A percentile compares a stretch with the other conserved stretches of the same genome.
These are phyloP conservation scores for Drosophila nr. fundita DNA, from an alignment of 2,888 invertebrate species.

Conservation along the genomic window DNA sequence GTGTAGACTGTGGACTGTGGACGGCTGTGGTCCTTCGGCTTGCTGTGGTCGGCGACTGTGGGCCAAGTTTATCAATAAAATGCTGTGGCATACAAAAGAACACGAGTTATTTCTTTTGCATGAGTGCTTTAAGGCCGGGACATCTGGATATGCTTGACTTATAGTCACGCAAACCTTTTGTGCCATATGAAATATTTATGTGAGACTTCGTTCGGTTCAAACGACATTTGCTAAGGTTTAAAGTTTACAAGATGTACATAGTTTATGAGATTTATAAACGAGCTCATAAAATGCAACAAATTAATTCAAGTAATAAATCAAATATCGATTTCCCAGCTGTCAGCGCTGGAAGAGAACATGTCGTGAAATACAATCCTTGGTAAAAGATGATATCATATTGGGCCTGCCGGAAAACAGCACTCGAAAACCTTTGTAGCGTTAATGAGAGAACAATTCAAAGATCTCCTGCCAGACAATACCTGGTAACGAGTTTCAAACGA, in stretches of 20 bases:
- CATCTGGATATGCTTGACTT: constrained; percentile 64
- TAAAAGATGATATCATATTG: constrained; percentile 15
- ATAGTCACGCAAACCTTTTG: constrained; percentile 62
- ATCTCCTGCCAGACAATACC: constrained; percentile 32
- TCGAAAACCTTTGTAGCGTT: constrained; percentile 47
- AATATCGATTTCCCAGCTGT: constrained; percentile 51
- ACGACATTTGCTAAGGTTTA: constrained; percentile 25
- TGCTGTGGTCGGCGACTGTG: constrained; percentile 26
- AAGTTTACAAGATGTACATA: constrained; percentile 1
- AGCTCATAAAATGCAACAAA: constrained; percentile 12
- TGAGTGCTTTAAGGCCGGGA: constrained; percentile 60
- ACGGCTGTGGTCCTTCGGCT: constrained; percentile 49
- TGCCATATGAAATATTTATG: constrained; percentile 60
- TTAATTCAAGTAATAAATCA: constrained; percentile 44
- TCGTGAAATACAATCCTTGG: constrained; percentile 54
- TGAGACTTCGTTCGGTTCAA: constrained; percentile 36
- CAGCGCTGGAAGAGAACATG: constrained; percentile 22
- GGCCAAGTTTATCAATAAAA: constrained; percentile 76
- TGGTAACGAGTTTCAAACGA: constrained; percentile 29
- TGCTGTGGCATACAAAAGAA: constrained; percentile 73
- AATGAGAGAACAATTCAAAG: constrained; percentile 42
- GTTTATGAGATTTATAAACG: constrained; percentile 1
- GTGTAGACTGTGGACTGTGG: constrained; percentile 23
- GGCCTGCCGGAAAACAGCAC: constrained; percentile 62
- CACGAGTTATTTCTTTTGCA: constrained; percentile 79